Conservation (phyloP, 2,113 vertebrate genomes). For the Struthio camelus region DNA sequence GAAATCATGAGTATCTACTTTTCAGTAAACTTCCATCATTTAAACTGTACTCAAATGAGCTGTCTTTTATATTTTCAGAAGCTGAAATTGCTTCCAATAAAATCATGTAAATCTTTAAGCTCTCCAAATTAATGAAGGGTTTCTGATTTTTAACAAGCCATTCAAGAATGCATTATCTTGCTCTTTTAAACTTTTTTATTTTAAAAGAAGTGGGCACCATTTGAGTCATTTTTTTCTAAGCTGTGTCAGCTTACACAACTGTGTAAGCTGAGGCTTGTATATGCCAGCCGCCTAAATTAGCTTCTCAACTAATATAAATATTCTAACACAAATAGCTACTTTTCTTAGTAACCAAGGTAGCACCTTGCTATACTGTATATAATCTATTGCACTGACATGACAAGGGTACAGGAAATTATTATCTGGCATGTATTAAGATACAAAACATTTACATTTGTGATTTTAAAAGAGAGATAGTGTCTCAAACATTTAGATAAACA, state of each 20-base stretch:
- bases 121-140: background rate
- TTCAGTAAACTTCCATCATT: background rate
- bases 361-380: background rate
- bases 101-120: background rate
- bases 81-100: background rate
- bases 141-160: conserved; percentile 35
- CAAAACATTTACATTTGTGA: background rate
- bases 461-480: background rate
- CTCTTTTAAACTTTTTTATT: conserved; percentile 19
- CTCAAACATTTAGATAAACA: background rate
- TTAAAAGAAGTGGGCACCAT: conserved; percentile 38
- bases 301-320: conserved; percentile 18
- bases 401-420: background rate
- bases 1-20: background rate
- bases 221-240: conserved; percentile 35
- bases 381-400: background rate
- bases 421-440: background rate
- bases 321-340: background rate
- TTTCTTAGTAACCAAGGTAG: background rate
- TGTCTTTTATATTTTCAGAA: background rate
- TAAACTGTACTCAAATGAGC: background rate
- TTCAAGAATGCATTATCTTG: conserved; percentile 18
- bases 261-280: background rate
- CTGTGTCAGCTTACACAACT: conserved; percentile 28
- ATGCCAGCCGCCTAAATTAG: background rate